phyloP scores from a whole-genome alignment of 2,113 vertebrate genomes.

The Myotis yumanensis region DNA sequence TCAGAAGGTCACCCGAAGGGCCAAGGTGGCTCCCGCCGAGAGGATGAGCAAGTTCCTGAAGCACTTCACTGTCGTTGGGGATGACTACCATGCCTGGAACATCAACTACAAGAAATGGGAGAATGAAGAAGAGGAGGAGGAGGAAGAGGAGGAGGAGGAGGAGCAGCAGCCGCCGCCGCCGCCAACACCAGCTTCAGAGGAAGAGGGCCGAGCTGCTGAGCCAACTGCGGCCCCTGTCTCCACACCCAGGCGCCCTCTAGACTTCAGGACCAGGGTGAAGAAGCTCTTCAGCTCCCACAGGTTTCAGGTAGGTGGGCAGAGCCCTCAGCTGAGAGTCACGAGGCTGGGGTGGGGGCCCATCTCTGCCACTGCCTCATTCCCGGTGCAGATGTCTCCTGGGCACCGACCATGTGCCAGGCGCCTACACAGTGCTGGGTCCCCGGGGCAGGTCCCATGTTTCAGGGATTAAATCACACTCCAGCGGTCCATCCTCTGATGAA shows the following conservation, averaged over 20 bases:
- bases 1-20: slow-evolving; percentile 46
- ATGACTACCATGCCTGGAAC: slow-evolving; percentile 84
- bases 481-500: neutral
- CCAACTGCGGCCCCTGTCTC: rapidly evolving
- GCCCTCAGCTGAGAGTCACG: neutral
- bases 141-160: slow-evolving; percentile 64
- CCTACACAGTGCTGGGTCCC: rapidly evolving
- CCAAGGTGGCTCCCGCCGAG: slow-evolving; percentile 67
- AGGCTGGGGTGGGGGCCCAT: neutral
- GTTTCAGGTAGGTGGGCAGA: slow-evolving; percentile 90
- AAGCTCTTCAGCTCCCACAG: slow-evolving; percentile 88
- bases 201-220: slow-evolving; percentile 26
- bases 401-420: rapidly evolving
- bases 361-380: neutral
- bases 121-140: slow-evolving; percentile 85
- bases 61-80: slow-evolving; percentile 94
- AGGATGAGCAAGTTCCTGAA: slow-evolving; percentile 91
- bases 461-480: neutral
- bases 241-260: neutral
- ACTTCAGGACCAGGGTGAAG: slow-evolving; percentile 86
- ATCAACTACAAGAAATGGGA: slow-evolving; percentile 81
- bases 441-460: neutral
- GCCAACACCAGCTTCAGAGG: rapidly evolving
- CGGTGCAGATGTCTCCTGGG: rapidly evolving
- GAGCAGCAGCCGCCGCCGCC: neutral